Percentiles rank a stretch among this genome's conserved stretches.
These are phyloP conservation scores for Macrotis lagotis DNA, from an alignment of 2,113 vertebrate species.

Conservation along the genomic window DNA sequence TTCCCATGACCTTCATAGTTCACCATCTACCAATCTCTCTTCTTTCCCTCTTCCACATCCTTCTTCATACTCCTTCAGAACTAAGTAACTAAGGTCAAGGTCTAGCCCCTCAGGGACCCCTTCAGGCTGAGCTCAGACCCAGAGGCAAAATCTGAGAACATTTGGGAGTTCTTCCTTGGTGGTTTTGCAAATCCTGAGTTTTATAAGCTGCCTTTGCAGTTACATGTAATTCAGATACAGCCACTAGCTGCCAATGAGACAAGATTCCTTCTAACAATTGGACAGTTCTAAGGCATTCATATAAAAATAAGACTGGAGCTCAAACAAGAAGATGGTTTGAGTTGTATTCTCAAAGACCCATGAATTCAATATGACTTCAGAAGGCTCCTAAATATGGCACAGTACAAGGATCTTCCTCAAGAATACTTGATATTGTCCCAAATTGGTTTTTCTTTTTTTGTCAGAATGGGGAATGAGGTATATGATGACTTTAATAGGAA, in stretches of 20 bases:
- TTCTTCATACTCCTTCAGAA: neutral
- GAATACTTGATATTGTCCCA: neutral
- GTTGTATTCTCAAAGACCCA: conserved; percentile 33
- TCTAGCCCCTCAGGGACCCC: conserved; percentile 22
- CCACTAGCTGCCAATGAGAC: conserved; percentile 69
- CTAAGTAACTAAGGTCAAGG: conserved; percentile 14
- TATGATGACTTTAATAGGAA: neutral
- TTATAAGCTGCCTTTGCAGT: conserved; percentile 46
- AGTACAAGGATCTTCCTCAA: neutral
- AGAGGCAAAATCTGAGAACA: conserved; percentile 9
- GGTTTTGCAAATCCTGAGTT: conserved; percentile 49
- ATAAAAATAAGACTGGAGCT: conserved; percentile 51
- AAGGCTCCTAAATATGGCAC: neutral
- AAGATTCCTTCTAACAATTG: neutral
- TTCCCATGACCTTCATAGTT: too few relatives aligned
- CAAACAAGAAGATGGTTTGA: conserved; percentile 55
- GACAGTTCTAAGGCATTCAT: conserved; percentile 64
- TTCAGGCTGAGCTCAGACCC: conserved; percentile 60
- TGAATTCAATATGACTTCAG: conserved; percentile 50
- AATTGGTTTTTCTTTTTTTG: neutral
- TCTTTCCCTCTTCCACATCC: too few relatives aligned
- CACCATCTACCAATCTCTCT: too few relatives aligned
- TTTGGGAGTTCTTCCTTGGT: conserved; percentile 16
- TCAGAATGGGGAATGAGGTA: neutral
- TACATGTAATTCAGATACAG: conserved; percentile 28